Base-by-base conservation (phyloP, 2,113 vertebrate genomes). In the Neotragus pygmaeus region DNA sequence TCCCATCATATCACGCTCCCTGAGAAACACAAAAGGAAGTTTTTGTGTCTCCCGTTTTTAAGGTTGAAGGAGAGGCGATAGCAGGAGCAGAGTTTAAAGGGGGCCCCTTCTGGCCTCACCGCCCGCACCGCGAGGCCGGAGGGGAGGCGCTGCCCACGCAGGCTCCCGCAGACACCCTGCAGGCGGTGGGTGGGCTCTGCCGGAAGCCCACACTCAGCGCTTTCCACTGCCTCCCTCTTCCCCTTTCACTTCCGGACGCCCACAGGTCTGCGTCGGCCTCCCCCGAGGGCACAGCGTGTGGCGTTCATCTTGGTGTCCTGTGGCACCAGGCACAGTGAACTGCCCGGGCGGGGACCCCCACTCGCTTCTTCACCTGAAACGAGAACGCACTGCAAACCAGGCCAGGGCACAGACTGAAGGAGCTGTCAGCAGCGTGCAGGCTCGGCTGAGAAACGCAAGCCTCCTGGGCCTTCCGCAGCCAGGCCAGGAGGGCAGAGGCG, bases 221-320 rank as follows among this genome's bases (percentile, higher is more conserved):
- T 88, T 97, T 88, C 75, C 0, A 7, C 45, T 0, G 5, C 51
- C 77, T 88, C 6, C 55, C 33, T 4, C 39, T 73, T 80, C 36
- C 78, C 43, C 94, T 97, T 96, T 96, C 94, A 62, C 89, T 96
- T 91, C 60, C 36, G 21, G 91, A 49, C 62, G 30, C 64, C 16
- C 27, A n/a, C 39, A 66, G 81, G 88, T 75, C 21, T 17, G 11
- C 2, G 1, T 39, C 43, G 33, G 66, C 73, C 45, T 90, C 83
- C 33, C 66, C 4, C 47, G 55, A 53, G 62, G 70, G 81, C 81
- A 86, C 16, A 5, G 19, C 3, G 0, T 36, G 19, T 57, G 23
- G 49, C 58, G 28, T 9, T 94, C 47, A n/a, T 70, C 77, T 36
- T 23, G 55, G 19, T 0, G 13, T 25, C 77, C 58, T 43, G 3